phyloP scores from a whole-genome alignment of 2,113 vertebrate species.

The Coturnix japonica region DNA sequence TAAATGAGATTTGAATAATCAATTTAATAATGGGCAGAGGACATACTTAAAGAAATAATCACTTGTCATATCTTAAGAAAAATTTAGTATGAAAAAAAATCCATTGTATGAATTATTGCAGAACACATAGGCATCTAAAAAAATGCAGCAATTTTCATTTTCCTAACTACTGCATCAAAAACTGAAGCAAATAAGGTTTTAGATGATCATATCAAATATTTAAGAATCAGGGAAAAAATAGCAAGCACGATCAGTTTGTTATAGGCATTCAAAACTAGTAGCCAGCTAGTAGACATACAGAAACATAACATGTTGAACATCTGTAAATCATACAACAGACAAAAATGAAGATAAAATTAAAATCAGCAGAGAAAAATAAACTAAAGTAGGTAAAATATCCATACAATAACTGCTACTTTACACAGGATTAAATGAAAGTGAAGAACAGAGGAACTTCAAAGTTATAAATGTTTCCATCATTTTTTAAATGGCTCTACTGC shows the following conservation, averaged over 20 bases:
- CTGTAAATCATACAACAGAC: background rate
- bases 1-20: constrained; percentile 84
- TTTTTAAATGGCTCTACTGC: background rate
- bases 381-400: background rate
- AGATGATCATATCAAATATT: constrained; percentile 26
- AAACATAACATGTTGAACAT: background rate
- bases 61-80: constrained; percentile 71
- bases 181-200: background rate
- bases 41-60: constrained; percentile 80
- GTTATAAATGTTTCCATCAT: background rate
- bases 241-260: constrained; percentile 25
- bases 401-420: background rate
- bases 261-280: constrained; percentile 7
- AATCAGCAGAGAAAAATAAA: background rate
- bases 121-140: constrained; percentile 19
- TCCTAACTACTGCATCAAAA: constrained; percentile 48
- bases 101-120: constrained; percentile 10
- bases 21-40: constrained; percentile 81
- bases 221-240: constrained; percentile 19
- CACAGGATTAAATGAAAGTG: background rate
- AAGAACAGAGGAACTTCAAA: background rate
- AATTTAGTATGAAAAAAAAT: constrained; percentile 54
- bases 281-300: background rate
- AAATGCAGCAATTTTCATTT: constrained; percentile 39
- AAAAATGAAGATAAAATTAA: background rate